These are phyloP conservation scores for Penaeus monodon DNA, from an alignment of 2,888 invertebrate genomes.

Conservation along the genomic window DNA sequence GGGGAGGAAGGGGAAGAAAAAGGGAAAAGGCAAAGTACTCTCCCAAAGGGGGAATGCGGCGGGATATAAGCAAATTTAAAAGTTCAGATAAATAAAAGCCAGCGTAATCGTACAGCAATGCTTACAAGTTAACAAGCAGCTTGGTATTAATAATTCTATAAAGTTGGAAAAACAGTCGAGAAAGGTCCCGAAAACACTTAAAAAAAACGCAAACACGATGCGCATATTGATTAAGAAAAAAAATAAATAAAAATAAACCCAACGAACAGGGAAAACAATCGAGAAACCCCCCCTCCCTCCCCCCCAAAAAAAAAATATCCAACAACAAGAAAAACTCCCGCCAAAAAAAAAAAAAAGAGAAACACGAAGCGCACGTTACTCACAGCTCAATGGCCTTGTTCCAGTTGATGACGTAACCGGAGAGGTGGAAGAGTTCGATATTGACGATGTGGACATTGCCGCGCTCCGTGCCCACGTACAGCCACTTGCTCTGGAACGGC, in stretches of 20 bases:
- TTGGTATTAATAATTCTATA: no score
- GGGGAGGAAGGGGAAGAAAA: neutral
- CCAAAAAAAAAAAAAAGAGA: neutral
- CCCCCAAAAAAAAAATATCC: neutral
- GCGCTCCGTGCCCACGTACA: slow-evolving; percentile 97
- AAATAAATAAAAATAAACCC: no score
- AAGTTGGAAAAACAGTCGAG: no score
- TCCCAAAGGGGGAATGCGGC: neutral
- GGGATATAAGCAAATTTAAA: neutral
- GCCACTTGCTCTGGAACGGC: slow-evolving; percentile 97
- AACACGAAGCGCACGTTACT: slow-evolving; percentile 29
- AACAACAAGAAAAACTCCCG: no score
- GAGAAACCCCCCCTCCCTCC: no score
- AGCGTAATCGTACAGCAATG: no score
- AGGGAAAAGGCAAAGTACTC: neutral
- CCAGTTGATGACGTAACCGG: slow-evolving; percentile 99
- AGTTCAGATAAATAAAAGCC: neutral
- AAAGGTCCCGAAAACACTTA: no score
- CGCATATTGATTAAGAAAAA: no score
- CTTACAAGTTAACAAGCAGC: no score
- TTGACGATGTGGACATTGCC: slow-evolving; percentile 98
- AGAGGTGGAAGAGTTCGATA: slow-evolving; percentile 94
- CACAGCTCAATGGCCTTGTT: slow-evolving; percentile 96
- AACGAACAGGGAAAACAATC: no score
- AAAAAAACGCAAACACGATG: no score